These are phyloP conservation scores for Reinhardtius hippoglossoides DNA, from an alignment of 2,113 vertebrate genomes.

Conservation along the genomic window DNA sequence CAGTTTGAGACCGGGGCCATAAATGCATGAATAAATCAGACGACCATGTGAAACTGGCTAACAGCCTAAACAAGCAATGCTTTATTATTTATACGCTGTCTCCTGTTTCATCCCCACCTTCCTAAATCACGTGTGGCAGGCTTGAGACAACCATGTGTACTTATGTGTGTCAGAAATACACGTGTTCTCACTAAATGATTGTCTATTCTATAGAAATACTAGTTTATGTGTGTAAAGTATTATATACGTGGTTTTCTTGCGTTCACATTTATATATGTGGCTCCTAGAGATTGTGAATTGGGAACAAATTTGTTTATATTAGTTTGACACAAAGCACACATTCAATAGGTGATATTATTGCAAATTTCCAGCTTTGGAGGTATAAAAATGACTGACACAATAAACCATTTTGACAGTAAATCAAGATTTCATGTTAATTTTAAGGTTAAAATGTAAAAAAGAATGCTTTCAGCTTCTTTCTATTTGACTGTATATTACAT, in stretches of 20 bases:
- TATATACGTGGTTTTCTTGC: neutral
- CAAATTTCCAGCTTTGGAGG: neutral
- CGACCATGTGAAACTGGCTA: neutral
- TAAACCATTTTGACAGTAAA: too few relatives aligned
- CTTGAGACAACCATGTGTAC: neutral
- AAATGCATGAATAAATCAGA: conserved; percentile 22
- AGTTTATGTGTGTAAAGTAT: neutral
- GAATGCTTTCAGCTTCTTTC: neutral
- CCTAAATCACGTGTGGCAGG: neutral
- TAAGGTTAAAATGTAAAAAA: neutral
- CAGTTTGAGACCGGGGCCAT: conserved; percentile 16
- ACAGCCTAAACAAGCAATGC: conserved; percentile 12
- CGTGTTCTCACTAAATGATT: neutral
- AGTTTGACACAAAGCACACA: neutral
- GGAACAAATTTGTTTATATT: too few relatives aligned
- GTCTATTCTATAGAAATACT: neutral
- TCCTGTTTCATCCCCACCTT: neutral
- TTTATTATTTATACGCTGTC: conserved; percentile 1
- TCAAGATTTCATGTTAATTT: neutral
- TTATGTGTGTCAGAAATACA: neutral
- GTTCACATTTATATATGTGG: neutral
- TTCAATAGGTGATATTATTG: neutral
- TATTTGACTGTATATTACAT: too few relatives aligned
- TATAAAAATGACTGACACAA: too few relatives aligned
- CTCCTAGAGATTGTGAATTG: too few relatives aligned